These are phyloP conservation scores for Gadus macrocephalus DNA, from an alignment of 2,113 vertebrate genomes.

Conservation along the genomic window DNA sequence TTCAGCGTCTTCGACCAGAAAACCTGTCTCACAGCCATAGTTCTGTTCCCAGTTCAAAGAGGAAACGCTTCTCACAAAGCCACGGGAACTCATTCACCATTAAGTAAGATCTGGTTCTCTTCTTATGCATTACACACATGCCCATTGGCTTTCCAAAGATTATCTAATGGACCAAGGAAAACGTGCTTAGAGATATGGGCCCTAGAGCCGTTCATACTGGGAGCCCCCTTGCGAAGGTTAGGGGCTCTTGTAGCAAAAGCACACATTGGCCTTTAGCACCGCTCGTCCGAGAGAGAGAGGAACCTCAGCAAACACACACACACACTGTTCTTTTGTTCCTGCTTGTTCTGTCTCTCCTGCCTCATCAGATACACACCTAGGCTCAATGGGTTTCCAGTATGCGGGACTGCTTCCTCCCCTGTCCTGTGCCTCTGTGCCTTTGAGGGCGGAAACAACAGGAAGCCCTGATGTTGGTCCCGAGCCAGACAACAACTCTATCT, in stretches of 20 bases:
- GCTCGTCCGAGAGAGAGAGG: too few relatives aligned
- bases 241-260: too few relatives aligned
- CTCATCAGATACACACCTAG: slow-evolving; percentile 1
- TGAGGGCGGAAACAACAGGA: slow-evolving; percentile 49
- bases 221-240: too few relatives aligned
- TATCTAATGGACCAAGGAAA: not conserved
- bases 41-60: slow-evolving; percentile 37
- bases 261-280: too few relatives aligned
- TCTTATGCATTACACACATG: slow-evolving; percentile 51
- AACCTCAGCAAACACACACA: not conserved
- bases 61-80: slow-evolving; percentile 12
- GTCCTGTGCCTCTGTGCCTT: slow-evolving; percentile 42
- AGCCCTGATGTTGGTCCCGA: slow-evolving; percentile 48
- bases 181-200: too few relatives aligned
- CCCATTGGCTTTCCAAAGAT: slow-evolving; percentile 34
- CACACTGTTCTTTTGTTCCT: not conserved
- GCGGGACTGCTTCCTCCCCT: slow-evolving; percentile 28
- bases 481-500: slow-evolving; percentile 42
- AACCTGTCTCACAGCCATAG: slow-evolving; percentile 31
- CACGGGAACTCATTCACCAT: slow-evolving; percentile 46
- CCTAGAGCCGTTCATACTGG: too few relatives aligned
- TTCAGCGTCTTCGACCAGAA: slow-evolving; percentile 42
- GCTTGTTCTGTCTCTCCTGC: not conserved
- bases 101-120: slow-evolving; percentile 46
- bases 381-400: slow-evolving; percentile 16